These are phyloP conservation scores for Xylocampa areola DNA, from an alignment of 2,888 invertebrate species.

Conservation along the genomic window DNA sequence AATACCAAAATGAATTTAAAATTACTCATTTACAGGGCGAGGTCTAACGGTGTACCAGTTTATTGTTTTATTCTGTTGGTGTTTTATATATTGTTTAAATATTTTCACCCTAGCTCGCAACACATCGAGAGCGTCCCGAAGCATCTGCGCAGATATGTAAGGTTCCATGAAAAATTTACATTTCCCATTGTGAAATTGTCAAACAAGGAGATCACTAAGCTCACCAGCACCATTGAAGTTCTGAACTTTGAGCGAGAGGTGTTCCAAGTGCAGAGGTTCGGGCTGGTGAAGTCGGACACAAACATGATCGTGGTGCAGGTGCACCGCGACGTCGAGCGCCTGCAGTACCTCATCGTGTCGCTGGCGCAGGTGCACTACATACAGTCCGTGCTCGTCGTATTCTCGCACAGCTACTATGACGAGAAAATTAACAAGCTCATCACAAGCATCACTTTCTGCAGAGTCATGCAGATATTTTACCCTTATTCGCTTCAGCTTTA, in stretches of 20 bases:
- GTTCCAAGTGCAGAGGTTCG: conserved; percentile 51
- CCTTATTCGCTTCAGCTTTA: conserved; percentile 71
- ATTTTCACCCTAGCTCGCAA: conserved; percentile 3
- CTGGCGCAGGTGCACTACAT: conserved; percentile 66
- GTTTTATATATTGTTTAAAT: conserved; percentile 27
- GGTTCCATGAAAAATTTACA: conserved; percentile 28
- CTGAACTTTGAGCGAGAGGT: conserved; percentile 59
- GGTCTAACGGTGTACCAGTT: conserved; percentile 40
- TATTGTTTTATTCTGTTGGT: conserved; percentile 46
- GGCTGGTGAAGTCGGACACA: conserved; percentile 52
- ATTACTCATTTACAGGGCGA: conserved; percentile 37
- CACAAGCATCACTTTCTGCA: conserved; percentile 67
- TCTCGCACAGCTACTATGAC: conserved; percentile 73
- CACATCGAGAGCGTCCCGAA: conserved; percentile 22
- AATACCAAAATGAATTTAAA: conserved; percentile 49
- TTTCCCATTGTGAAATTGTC: conserved; percentile 9
- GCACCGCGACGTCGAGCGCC: conserved; percentile 57
- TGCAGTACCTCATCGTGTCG: conserved; percentile 67
- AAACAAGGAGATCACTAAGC: conserved; percentile 24
- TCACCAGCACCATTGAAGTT: conserved; percentile 48
- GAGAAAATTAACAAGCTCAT: conserved; percentile 62
- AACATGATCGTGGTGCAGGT: conserved; percentile 64
- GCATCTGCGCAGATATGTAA: conserved; percentile 43
- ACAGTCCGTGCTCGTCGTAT: conserved; percentile 62
- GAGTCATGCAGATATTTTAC: conserved; percentile 74